Percentiles rank a stretch among this genome's conserved stretches.
Evolutionary conservation across 2,797 vertebrate species (phyloP).

Genomic region (Ptychobarbus kaznakovi): DNA sequence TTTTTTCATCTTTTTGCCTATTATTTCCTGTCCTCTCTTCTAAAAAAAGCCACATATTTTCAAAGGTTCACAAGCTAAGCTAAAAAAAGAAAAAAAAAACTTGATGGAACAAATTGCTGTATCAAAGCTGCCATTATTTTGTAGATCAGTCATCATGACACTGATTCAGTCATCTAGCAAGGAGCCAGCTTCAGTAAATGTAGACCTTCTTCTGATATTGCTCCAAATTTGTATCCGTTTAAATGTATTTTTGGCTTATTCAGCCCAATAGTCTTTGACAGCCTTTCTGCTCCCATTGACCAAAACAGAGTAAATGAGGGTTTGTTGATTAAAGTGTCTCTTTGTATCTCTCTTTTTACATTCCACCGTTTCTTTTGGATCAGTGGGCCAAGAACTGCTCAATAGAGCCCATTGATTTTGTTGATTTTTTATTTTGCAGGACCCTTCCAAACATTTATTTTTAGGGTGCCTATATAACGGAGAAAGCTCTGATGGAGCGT

Average conservation of each 20-base stretch:
- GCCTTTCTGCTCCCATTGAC: conserved; percentile 2
- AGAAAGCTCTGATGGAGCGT: conserved; percentile 23
- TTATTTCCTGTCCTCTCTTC: not conserved
- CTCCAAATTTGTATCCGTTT: conserved; percentile 25
- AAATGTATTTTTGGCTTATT: conserved; percentile 35
- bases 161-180: not conserved
- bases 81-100: not conserved
- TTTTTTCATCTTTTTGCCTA: not conserved
- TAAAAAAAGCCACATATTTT: conserved; percentile 6
- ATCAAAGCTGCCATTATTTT: conserved; percentile 1
- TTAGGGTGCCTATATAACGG: not conserved
- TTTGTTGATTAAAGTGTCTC: conserved; percentile 66
- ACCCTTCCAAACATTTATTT: conserved; percentile 1
- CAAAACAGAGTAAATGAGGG: conserved; percentile 63
- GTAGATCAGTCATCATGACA: not conserved
- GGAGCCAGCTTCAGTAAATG: conserved; percentile 8
- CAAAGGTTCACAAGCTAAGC: not conserved
- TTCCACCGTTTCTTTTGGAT: conserved; percentile 19
- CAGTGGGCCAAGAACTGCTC: conserved; percentile 35
- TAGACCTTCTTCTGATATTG: conserved; percentile 8
- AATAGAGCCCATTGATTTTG: conserved; percentile 36
- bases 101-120: not conserved
- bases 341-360: conserved; percentile 63
- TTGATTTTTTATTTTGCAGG: conserved; percentile 7
- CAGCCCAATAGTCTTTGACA: conserved; percentile 35